These are phyloP conservation scores for Autographa gamma DNA, from an alignment of 2,888 invertebrate genomes.

Conservation along the genomic window DNA sequence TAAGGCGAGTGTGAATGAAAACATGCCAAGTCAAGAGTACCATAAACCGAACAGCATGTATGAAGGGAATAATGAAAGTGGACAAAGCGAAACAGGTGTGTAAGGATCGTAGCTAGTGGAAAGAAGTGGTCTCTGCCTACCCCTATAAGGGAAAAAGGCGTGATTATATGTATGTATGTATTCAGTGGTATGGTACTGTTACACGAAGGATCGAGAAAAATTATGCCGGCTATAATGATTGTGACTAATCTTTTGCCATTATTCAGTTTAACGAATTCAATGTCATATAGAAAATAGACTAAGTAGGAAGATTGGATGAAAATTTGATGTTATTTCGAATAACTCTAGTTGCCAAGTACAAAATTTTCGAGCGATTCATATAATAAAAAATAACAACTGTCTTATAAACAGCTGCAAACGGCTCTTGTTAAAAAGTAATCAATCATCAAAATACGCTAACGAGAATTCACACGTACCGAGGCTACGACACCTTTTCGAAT, in stretches of 20 bases:
- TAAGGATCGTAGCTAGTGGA: too few relatives aligned
- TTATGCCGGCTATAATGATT: background rate
- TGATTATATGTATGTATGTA: too few relatives aligned
- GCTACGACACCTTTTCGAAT: slow-evolving; percentile 74
- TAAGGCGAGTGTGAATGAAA: too few relatives aligned
- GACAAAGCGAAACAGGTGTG: too few relatives aligned
- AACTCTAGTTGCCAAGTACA: slow-evolving; percentile 24
- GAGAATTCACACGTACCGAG: slow-evolving; percentile 64
- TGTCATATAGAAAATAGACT: slow-evolving; percentile 15
- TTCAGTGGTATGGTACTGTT: background rate
- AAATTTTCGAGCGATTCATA: slow-evolving; percentile 24
- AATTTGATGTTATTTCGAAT: slow-evolving; percentile 9
- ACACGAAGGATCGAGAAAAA: background rate
- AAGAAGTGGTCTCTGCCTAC: too few relatives aligned
- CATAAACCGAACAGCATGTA: too few relatives aligned
- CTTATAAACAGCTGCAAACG: slow-evolving; percentile 62
- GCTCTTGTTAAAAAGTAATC: slow-evolving; percentile 64
- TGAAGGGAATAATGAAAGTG: too few relatives aligned
- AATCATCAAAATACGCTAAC: slow-evolving; percentile 66
- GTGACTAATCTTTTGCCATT: background rate
- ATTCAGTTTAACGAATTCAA: slow-evolving; percentile 11
- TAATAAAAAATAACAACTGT: slow-evolving; percentile 46
- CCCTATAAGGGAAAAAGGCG: too few relatives aligned
- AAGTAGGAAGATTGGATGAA: background rate
- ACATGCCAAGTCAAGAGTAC: too few relatives aligned